Evolutionary conservation across 2,888 invertebrate species (phyloP), one percentile per base, ranked within the genome.

Genomic region (Labia minor): DNA sequence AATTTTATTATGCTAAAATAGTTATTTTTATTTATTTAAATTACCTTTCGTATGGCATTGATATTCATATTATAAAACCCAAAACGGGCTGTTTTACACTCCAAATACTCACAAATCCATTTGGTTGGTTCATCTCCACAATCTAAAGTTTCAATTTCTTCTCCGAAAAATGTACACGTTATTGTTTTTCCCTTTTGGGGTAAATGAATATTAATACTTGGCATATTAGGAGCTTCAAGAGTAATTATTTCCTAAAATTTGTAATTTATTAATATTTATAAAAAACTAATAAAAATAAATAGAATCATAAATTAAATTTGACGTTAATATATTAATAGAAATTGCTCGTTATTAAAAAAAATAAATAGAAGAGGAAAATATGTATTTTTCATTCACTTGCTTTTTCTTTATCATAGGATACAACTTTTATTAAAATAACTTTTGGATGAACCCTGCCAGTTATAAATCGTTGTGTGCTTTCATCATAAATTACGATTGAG

Each of bases 61-160:
- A 49, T 49, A 16, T 49, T 49, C 49, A 14, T 4, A 49, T 10
- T 4, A 49, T 49, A 49, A 49, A 10, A 49, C 14, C 49, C 49
- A 49, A 49, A 49, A n/a, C 49, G 49, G 3, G 3, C 8, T 8
- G 16, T 16, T 8, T 49, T 14, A 16, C 8, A n/a, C 14, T 49
- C 14, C 14, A 49, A 16, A 49, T 76, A 81, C 72, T 76, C 81
- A 0, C 87, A 85, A 73, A 92, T 80, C 92, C 92, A 92, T 66
- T 83, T 82, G 18, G 87, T 84, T 11, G 83, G 85, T 70, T 84
- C 84, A 68, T 83, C 83, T 0, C 92, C 92, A 74, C 91, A 92
- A 73, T 90, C 86, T 71, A 84, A 80, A 0, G 86, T 87, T 0
- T 82, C 78, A 1, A 88, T 81, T 0, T 78, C 73, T 0, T 78